Base-by-base conservation (phyloP, 2,888 invertebrate species). In the Allolobophora icterica region DNA sequence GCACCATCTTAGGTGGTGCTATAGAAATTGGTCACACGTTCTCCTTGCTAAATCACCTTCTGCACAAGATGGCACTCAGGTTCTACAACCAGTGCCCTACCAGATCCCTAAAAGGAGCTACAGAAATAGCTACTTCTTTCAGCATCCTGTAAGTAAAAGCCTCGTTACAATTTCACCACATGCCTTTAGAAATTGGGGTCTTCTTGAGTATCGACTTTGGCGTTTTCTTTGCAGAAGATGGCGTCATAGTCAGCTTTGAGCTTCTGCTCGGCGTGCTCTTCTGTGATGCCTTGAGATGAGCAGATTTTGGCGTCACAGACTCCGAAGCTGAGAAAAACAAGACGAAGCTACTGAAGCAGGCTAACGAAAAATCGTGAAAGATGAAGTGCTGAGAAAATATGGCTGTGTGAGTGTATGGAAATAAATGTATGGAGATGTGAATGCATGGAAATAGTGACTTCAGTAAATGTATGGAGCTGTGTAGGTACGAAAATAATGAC, bases 121-220 rank as follows among this genome's bases (percentile, higher is more conserved):
- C 15, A 42, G 5, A 42, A 42, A 42, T 13, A 42, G 17, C 17
- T 13, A 11, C 42, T 17, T 42, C 42, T 42, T 11, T 11, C 42
- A 2, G 52, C 21, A 24, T 52, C 24, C 52, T 52, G 24, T 52
- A 52, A 2, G 13, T 24, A 52, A n/a, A n/a, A 52, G 52, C 52
- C 52, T 52, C 6, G 52, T 52, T 52, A 52, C 24, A 33, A 40
- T 42, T 33, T 35, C 24, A 34, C 8, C 21, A 40, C 52, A 24
- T 30, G 33, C 52, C 58, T 83, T 40, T 89, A 19, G 89, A 87
- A n/a, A 90, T 38, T 15, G 91, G 87, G 11, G 92, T 92, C 90
- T 91, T 91, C 58, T 94, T 94, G 90, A 93, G 91, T 24, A 93
- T 94, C 15, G 94, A 94, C 87, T 93, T 94, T 24, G 94, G 94